Evolutionary conservation across 1,140 invertebrate species (phyloP).

Genomic region (Micrasema minimum): DNA sequence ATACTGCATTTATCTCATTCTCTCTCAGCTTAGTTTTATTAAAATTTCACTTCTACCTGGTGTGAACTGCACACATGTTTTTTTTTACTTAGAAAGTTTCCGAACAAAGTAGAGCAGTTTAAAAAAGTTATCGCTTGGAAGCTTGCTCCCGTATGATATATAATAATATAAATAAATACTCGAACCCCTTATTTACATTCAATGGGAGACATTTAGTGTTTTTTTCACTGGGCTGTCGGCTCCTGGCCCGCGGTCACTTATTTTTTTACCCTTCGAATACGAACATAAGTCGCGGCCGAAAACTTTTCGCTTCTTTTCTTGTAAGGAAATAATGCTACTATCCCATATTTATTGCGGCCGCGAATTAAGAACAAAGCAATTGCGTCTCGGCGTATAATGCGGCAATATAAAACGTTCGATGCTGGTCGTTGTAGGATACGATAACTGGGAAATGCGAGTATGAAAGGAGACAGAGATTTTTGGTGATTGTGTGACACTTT

Average conservation of each 20-base stretch:
- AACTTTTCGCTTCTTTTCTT: constrained; percentile 25
- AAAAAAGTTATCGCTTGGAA: not conserved
- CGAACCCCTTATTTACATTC: constrained; percentile 53
- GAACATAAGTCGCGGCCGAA: constrained; percentile 33
- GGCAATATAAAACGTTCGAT: constrained; percentile 40
- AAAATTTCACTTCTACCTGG: no score
- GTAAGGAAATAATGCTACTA: constrained; percentile 19
- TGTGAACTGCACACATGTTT: no score
- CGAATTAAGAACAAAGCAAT: constrained; percentile 53
- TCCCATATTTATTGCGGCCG: constrained; percentile 47
- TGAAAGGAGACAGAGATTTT: constrained; percentile 21
- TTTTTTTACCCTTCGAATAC: constrained; percentile 29
- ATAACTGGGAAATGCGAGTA: not conserved
- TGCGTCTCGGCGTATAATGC: constrained; percentile 45
- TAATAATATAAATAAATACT: constrained; percentile 52
- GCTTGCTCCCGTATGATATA: constrained; percentile 46
- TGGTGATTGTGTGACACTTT: constrained; percentile 36
- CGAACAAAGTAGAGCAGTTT: no score
- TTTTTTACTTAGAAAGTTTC: no score
- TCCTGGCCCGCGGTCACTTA: constrained; percentile 32
- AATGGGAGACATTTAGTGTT: constrained; percentile 54
- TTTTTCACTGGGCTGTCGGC: constrained; percentile 51
- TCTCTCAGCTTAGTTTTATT: no score
- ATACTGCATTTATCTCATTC: no score
- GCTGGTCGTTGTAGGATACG: constrained; percentile 19